These are phyloP conservation scores for Tromatobia lineatoria DNA, from an alignment of 2,888 invertebrate genomes.

Conservation along the genomic window DNA sequence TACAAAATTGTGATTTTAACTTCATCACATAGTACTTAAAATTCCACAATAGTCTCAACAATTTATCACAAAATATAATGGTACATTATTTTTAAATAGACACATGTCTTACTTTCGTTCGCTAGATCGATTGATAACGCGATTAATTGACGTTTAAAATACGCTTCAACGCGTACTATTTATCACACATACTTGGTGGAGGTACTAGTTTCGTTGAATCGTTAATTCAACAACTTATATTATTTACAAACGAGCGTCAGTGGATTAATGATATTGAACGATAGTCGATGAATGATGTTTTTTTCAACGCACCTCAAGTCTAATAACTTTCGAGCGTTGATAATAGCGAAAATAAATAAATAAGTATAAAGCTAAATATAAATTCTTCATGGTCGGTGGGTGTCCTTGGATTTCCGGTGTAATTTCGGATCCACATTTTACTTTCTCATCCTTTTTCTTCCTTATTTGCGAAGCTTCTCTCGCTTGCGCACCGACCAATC, in stretches of 20 bases:
- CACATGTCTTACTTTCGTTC: constrained; percentile 28
- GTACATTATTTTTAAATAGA: constrained; percentile 35
- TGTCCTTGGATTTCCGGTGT: neutral
- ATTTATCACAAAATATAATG: constrained; percentile 68
- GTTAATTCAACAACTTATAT: constrained; percentile 23
- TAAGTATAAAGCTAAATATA: constrained; percentile 46
- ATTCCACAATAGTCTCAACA: constrained; percentile 63
- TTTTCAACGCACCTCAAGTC: constrained; percentile 8
- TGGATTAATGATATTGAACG: constrained; percentile 8
- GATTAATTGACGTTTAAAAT: neutral
- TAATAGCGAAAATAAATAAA: constrained; percentile 60
- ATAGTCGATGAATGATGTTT: constrained; percentile 20
- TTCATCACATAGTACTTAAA: constrained; percentile 54
- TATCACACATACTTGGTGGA: constrained; percentile 55
- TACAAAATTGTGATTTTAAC: constrained; percentile 68
- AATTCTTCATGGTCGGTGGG: constrained; percentile 47
- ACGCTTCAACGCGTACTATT: constrained; percentile 51
- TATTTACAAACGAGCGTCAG: constrained; percentile 59
- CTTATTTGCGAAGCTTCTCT: neutral
- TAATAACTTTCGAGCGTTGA: constrained; percentile 34
- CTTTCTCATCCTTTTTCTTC: neutral
- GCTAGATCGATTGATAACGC: constrained; percentile 36
- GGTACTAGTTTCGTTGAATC: constrained; percentile 30
- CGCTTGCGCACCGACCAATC: constrained; percentile 55
- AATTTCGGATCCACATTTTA: neutral